Base-by-base conservation (phyloP, 2,113 vertebrate genomes). In the Orcinus orca region DNA sequence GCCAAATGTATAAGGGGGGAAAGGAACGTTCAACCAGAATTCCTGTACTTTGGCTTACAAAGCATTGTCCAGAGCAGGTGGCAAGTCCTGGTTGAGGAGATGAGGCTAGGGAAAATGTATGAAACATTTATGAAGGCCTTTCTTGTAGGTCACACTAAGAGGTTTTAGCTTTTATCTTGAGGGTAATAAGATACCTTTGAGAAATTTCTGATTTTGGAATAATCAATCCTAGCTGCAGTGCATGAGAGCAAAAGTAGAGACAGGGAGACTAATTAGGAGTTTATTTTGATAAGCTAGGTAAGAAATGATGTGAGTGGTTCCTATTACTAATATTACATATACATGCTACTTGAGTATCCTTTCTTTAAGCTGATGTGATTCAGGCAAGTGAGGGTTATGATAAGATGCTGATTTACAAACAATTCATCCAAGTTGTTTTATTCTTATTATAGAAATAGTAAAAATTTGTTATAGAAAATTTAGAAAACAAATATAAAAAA, bases 151-250 rank as follows among this genome's bases (percentile, higher is more conserved):
- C 20, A 79, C 47, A 71, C 63, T 90, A 41, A 88, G 36, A 84
- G 4, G 38, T 63, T 74, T 74, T 77, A 44, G 33, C 33, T 95
- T 86, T 76, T 74, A 18, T 70, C n/a, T 31, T 93, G 15, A 73
- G 18, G 26, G 15, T 26, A 93, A 53, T 74, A 25, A 73, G 81
- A 62, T 25, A 62, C 67, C 13, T 67, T 81, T 90, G 38, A 86
- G 73, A 90, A 93, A 74, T 90, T 90, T 81, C 55, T 68, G 33
- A 88, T 38, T 89, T 92, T 68, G 26, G n/a, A 82, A 82, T 82
- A 21, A 31, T 80, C 33, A 29, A 74, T 67, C 38, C 29, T 94
- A 82, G 47, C 33, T 94, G 33, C 31, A 80, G 6, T 73, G 31
- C 31, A 50, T 84, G 26, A 71, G 38, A 31, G 50, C 11, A 95